phyloP scores from a whole-genome alignment of 1,140 invertebrate species.

The Caenorhabditis briggsae region DNA sequence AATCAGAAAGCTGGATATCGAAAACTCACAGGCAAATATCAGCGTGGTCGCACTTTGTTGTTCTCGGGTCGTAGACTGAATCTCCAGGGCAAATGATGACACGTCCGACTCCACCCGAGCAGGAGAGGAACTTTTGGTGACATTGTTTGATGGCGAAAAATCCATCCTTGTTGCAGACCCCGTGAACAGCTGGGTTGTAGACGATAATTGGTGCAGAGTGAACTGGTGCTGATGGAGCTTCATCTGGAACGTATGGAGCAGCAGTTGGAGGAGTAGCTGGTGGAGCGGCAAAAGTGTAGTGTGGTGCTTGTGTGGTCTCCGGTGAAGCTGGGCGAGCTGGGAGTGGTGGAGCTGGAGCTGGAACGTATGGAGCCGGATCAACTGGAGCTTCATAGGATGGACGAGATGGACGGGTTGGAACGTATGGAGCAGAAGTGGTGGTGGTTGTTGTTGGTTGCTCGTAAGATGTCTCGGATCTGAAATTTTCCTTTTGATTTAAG shows the following conservation, averaged over 20 bases:
- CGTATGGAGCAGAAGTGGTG: conserved; percentile 17
- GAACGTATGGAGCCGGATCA: not conserved
- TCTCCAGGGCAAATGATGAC: not conserved
- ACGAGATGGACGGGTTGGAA: too few species aligned
- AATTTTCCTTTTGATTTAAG: not conserved
- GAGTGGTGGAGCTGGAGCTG: not conserved
- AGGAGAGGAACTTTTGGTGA: not conserved
- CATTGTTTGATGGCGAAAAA: conserved; percentile 5
- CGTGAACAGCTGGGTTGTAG: conserved; percentile 17
- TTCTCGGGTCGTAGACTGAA: not conserved
- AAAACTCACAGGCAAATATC: conserved; percentile 2
- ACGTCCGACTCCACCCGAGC: not conserved
- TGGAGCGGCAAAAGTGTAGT: not conserved
- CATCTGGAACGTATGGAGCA: not conserved
- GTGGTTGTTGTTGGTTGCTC: not conserved
- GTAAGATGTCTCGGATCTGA: not conserved
- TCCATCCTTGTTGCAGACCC: conserved; percentile 3
- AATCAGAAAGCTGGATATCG: not conserved
- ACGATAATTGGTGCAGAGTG: not conserved
- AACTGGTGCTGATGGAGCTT: not conserved
- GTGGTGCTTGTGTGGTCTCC: not conserved
- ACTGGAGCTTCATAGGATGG: not conserved
- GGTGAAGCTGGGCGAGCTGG: not conserved
- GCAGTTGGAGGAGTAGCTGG: not conserved
- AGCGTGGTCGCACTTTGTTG: not conserved